A percentile compares a stretch with the other conserved stretches of the same genome.
These are phyloP conservation scores for Diadromus collaris DNA, from an alignment of 2,888 invertebrate genomes.

Conservation along the genomic window DNA sequence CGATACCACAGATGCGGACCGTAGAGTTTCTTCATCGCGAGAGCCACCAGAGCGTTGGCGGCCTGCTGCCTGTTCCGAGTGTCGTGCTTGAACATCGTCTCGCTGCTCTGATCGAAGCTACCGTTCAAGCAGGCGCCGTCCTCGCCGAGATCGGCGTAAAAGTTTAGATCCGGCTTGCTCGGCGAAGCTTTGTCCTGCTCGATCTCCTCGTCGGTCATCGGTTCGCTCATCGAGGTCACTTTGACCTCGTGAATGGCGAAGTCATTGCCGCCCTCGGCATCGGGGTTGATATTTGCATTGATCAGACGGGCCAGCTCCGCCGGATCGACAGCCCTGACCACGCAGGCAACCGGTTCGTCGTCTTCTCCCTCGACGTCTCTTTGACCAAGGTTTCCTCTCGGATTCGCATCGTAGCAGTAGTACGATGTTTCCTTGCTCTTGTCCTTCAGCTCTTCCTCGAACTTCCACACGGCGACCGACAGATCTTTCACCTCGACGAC, in stretches of 20 bases:
- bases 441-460: slow-evolving; percentile 70
- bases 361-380: slow-evolving; percentile 56
- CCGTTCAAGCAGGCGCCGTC: slow-evolving; percentile 76
- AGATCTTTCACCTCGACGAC: slow-evolving; percentile 77
- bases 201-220: slow-evolving; percentile 74
- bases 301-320: slow-evolving; percentile 76
- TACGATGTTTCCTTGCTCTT: slow-evolving; percentile 70
- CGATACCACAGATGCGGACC: slow-evolving; percentile 83
- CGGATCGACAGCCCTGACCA: slow-evolving; percentile 75
- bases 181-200: slow-evolving; percentile 70
- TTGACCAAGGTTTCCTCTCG: slow-evolving; percentile 67
- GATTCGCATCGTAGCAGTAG: slow-evolving; percentile 80
- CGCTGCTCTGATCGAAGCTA: slow-evolving; percentile 75
- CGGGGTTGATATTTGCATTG: slow-evolving; percentile 75
- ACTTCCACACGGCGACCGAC: slow-evolving; percentile 79
- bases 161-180: slow-evolving; percentile 78
- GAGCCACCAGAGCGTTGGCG: slow-evolving; percentile 82
- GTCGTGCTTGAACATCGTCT: slow-evolving; percentile 79
- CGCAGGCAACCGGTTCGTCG: slow-evolving; percentile 73
- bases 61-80: slow-evolving; percentile 80
- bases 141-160: slow-evolving; percentile 77
- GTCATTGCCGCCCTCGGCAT: slow-evolving; percentile 64
- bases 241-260: slow-evolving; percentile 72
- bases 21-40: slow-evolving; percentile 83
- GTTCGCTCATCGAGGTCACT: slow-evolving; percentile 64